phyloP scores from a whole-genome alignment of 2,797 vertebrate species.

The Phrynocephalus forsythii region DNA sequence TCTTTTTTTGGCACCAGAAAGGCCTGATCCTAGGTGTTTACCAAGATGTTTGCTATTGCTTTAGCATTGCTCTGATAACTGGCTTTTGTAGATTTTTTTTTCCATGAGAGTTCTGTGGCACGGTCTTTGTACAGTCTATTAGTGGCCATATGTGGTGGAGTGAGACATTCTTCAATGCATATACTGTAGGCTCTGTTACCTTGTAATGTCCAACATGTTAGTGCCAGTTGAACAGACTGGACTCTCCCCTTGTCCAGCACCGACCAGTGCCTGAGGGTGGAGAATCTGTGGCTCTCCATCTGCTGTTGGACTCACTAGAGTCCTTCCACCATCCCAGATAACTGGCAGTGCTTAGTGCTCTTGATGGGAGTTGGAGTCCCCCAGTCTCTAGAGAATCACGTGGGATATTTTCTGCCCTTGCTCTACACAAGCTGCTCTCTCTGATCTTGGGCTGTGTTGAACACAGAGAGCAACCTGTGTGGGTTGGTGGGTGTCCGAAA shows the following conservation, averaged over 20 bases:
- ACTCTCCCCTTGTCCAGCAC: not conserved
- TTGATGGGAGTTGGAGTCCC: not conserved
- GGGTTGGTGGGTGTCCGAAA: too few relatives aligned
- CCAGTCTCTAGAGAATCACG: not conserved
- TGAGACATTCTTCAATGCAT: not conserved
- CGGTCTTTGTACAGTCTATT: not conserved
- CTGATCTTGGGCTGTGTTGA: not conserved
- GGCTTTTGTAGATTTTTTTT: not conserved
- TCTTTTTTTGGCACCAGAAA: not conserved
- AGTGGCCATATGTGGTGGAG: not conserved
- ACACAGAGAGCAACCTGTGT: too few relatives aligned
- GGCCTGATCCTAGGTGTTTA: not conserved
- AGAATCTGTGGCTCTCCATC: not conserved
- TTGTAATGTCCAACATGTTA: not conserved
- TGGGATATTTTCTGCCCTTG: too few relatives aligned
- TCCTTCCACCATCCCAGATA: not conserved
- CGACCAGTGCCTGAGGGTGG: not conserved
- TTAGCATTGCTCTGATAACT: not conserved
- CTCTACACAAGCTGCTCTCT: not conserved
- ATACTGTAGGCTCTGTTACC: not conserved
- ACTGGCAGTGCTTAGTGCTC: not conserved
- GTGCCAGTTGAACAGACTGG: not conserved
- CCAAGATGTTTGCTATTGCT: not conserved
- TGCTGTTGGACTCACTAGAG: too few relatives aligned
- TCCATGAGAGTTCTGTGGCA: not conserved